phyloP scores from a whole-genome alignment of 2,797 vertebrate genomes.

The Xyrichtys novacula region DNA sequence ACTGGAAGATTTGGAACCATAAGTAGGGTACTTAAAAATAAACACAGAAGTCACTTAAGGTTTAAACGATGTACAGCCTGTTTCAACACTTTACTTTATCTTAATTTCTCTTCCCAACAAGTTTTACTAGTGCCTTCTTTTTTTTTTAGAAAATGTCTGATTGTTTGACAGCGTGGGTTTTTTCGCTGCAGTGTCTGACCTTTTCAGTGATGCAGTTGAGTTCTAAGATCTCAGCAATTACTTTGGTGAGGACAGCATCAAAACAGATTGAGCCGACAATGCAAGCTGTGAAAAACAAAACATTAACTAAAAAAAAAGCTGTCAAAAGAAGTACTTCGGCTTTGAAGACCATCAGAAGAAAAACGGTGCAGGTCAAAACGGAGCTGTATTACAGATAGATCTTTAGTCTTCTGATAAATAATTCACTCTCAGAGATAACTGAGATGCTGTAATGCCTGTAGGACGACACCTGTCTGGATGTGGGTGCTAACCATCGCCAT shows the following conservation, averaged over 20 bases:
- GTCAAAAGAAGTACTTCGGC: background rate
- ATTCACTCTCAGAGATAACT: background rate
- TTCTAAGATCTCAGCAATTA: conserved; percentile 5
- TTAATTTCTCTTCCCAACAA: background rate
- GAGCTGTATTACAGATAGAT: background rate
- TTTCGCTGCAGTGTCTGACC: conserved; percentile 7
- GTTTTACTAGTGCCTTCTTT: conserved; percentile 1
- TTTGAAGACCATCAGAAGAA: background rate
- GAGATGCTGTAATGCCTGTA: conserved; percentile 14
- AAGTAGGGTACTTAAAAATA: too few relatives aligned
- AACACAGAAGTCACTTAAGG: background rate
- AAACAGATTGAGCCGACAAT: conserved; percentile 5
- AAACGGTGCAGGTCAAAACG: background rate
- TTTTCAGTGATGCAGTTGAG: background rate
- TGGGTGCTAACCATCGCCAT: conserved; percentile 18
- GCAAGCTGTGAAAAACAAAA: background rate
- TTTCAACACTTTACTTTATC: background rate
- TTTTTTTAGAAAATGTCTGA: conserved; percentile 8
- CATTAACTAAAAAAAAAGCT: background rate
- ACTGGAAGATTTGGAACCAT: too few relatives aligned
- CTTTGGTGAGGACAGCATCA: background rate
- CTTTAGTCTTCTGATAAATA: conserved; percentile 6
- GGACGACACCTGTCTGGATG: conserved; percentile 30
- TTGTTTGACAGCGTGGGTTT: background rate
- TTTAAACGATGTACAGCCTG: background rate